Evolutionary conservation across 1,140 invertebrate genomes (phyloP).

Genomic region (Heliconius congener): DNA sequence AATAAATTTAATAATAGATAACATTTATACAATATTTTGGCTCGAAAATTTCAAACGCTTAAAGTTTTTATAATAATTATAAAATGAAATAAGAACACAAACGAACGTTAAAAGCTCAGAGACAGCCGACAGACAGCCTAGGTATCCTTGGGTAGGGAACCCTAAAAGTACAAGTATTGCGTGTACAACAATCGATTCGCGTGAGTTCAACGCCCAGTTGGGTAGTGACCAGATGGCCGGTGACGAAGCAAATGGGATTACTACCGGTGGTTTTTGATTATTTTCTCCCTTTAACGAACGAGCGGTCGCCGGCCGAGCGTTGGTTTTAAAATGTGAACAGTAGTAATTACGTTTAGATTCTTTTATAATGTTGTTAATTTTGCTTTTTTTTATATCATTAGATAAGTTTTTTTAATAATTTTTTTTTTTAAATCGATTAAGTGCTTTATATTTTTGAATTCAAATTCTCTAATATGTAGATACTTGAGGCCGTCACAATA

Average conservation of each 20-base stretch:
- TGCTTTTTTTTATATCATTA: not conserved
- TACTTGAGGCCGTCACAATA: too few species aligned
- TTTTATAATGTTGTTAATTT: not conserved
- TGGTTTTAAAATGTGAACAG: conserved; percentile 9
- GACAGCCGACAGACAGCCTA: not conserved
- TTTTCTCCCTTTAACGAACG: conserved; percentile 16
- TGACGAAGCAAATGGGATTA: conserved; percentile 27
- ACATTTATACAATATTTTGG: too few species aligned
- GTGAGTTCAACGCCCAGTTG: conserved; percentile 10
- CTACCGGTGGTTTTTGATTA: conserved; percentile 17
- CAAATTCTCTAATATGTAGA: too few species aligned
- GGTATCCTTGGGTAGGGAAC: not conserved
- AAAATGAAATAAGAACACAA: not conserved
- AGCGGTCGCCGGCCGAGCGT: not conserved
- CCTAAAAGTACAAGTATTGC: conserved; percentile 9
- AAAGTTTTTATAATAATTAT: too few species aligned
- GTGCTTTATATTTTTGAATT: too few species aligned
- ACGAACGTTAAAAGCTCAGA: not conserved
- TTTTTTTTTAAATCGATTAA: too few species aligned
- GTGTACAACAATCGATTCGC: conserved; percentile 7
- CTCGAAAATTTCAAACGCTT: too few species aligned
- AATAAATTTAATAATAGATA: too few species aligned
- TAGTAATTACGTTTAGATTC: not conserved
- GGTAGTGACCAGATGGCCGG: conserved; percentile 13
- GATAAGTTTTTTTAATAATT: not conserved